phyloP scores from a whole-genome alignment of 2,113 vertebrate genomes.

The Hyperoodon ampullatus region DNA sequence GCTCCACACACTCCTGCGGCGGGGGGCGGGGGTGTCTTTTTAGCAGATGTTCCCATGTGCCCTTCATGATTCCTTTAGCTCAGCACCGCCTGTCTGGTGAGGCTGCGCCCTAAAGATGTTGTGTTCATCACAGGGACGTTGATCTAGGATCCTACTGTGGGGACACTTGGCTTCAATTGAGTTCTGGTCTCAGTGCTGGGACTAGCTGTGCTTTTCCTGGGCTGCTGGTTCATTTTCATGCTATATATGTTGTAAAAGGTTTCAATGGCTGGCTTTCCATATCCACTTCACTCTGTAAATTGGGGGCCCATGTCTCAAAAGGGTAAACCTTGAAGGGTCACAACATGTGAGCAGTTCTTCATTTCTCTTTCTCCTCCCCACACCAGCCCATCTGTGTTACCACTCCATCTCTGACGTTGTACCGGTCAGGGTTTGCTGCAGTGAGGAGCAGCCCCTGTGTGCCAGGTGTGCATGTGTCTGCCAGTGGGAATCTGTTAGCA shows the following conservation, averaged over 20 bases:
- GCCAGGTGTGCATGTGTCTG: background rate
- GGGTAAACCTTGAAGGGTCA: background rate
- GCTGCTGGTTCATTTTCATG: background rate
- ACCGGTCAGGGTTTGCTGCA: background rate
- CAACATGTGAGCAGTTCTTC: background rate
- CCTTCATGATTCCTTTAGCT: background rate
- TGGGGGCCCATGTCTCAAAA: background rate
- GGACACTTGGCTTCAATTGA: background rate
- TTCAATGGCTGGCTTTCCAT: background rate
- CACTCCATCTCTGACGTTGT: background rate
- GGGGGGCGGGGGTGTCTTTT: background rate
- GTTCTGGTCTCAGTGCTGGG: background rate
- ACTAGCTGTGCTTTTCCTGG: background rate
- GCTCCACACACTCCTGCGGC: accelerated
- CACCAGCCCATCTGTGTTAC: background rate
- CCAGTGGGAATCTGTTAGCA: background rate
- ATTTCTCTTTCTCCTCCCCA: background rate
- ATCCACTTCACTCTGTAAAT: background rate
- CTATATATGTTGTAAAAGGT: accelerated
- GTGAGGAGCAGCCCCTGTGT: background rate
- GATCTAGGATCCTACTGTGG: background rate
- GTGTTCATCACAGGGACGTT: too few relatives aligned
- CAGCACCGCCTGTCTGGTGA: accelerated
- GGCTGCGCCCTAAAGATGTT: background rate
- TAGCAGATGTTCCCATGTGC: accelerated